Conservation (phyloP, 1,140 invertebrate genomes). For the Trachymyrmex septentrionalis region DNA sequence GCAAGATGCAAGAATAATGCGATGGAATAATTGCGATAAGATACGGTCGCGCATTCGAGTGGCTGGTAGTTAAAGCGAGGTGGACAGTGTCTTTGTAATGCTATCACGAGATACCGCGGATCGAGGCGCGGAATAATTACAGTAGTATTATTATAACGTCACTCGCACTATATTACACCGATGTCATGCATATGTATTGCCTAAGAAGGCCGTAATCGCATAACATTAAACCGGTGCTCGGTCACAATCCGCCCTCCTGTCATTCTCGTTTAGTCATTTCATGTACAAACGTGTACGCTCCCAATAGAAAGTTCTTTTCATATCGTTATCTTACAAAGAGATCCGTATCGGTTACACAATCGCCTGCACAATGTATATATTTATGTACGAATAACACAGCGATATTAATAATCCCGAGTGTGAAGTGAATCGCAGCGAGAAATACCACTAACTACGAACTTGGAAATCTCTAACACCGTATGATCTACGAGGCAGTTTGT, state of each 20-base stretch:
- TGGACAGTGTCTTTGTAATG: constrained; percentile 12
- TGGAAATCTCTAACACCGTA: constrained; percentile 26
- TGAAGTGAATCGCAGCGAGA: constrained; percentile 7
- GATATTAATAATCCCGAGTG: constrained; percentile 5
- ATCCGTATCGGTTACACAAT: neutral
- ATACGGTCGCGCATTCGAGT: constrained; percentile 67
- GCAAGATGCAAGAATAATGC: constrained; percentile 67
- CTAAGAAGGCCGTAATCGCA: constrained; percentile 68
- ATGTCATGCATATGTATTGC: constrained; percentile 82
- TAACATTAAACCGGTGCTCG: constrained; percentile 68
- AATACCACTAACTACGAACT: constrained; percentile 16
- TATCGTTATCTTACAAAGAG: neutral
- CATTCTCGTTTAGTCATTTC: constrained; percentile 61
- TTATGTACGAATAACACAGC: neutral
- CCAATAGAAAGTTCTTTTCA: constrained; percentile 33
- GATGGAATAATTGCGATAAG: constrained; percentile 42
- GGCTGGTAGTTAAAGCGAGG: constrained; percentile 68
- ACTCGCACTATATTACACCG: constrained; percentile 81
- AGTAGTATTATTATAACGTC: constrained; percentile 84
- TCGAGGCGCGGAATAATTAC: constrained; percentile 78
- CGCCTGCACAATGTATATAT: neutral
- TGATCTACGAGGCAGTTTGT: constrained; percentile 66
- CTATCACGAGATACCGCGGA: neutral
- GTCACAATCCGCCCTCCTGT: constrained; percentile 64
- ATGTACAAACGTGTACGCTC: constrained; percentile 3